Percentiles rank a stretch among this genome's conserved stretches.
Conservation (phyloP, 2,888 invertebrate genomes). For the Campopleginae sp. region DNA sequence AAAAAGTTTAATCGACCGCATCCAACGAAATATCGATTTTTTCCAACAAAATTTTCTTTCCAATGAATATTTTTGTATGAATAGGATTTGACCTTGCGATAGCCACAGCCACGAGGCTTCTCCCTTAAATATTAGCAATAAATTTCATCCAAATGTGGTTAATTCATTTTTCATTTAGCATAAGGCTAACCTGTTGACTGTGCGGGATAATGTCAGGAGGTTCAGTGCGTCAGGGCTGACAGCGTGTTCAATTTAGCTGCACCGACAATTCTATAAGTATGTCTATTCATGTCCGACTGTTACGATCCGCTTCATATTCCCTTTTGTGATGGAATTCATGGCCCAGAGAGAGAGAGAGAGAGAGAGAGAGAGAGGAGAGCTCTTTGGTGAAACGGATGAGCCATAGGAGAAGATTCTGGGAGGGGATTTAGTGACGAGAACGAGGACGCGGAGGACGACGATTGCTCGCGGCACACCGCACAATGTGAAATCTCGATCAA, state of each 20-base stretch:
- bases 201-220: neutral
- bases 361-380: neutral
- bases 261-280: conserved; percentile 38
- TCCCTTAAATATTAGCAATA: neutral
- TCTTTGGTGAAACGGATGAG: conserved; percentile 50
- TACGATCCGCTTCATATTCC: conserved; percentile 56
- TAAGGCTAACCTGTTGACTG: conserved; percentile 58
- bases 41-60: no score
- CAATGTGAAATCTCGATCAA: conserved; percentile 69
- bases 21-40: no score
- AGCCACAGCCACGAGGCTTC: no score
- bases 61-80: no score
- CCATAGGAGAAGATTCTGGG: conserved; percentile 29
- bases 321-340: conserved; percentile 53
- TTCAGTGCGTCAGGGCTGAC: neutral
- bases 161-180: conserved; percentile 16
- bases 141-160: neutral
- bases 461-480: conserved; percentile 60
- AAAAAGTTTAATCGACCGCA: no score
- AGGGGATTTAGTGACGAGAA: conserved; percentile 43
- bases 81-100: neutral
- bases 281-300: conserved; percentile 37
- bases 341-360: neutral
- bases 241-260: neutral
- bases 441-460: conserved; percentile 54